Conservation (phyloP, 2,888 invertebrate species). For the Bellardia pandia region DNA sequence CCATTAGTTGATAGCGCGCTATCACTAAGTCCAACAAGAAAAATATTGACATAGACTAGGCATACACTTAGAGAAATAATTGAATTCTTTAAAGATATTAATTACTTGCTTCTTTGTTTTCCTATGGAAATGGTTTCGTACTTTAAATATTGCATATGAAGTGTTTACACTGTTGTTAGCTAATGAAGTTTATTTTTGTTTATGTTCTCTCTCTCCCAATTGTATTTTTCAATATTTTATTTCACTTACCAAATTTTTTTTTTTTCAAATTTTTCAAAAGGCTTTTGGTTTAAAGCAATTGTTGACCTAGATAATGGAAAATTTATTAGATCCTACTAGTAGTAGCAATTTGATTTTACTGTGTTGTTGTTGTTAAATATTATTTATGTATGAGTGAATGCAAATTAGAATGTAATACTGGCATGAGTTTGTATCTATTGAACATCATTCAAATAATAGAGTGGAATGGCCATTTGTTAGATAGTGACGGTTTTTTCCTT, state of each 20-base stretch:
- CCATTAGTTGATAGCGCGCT: no score
- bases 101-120: not conserved
- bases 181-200: conserved; percentile 35
- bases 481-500: not conserved
- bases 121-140: conserved; percentile 20
- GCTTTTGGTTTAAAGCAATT: conserved; percentile 62
- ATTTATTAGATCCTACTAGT: conserved; percentile 69
- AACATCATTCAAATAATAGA: conserved; percentile 55
- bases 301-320: conserved; percentile 71
- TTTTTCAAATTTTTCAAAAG: not conserved
- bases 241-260: conserved; percentile 42
- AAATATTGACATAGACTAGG: no score
- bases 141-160: conserved; percentile 16
- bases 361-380: conserved; percentile 42
- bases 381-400: conserved; percentile 55
- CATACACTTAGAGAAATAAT: no score
- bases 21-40: no score
- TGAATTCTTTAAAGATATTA: no score
- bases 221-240: conserved; percentile 29
- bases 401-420: conserved; percentile 48
- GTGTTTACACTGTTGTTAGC: conserved; percentile 56
- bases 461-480: conserved; percentile 21
- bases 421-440: conserved; percentile 17
- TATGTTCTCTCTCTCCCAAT: conserved; percentile 1
- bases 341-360: conserved; percentile 47